A percentile compares a stretch with the other conserved stretches of the same genome.
phyloP scores from a whole-genome alignment of 2,113 vertebrate species.

The Gambusia holbrooki region DNA sequence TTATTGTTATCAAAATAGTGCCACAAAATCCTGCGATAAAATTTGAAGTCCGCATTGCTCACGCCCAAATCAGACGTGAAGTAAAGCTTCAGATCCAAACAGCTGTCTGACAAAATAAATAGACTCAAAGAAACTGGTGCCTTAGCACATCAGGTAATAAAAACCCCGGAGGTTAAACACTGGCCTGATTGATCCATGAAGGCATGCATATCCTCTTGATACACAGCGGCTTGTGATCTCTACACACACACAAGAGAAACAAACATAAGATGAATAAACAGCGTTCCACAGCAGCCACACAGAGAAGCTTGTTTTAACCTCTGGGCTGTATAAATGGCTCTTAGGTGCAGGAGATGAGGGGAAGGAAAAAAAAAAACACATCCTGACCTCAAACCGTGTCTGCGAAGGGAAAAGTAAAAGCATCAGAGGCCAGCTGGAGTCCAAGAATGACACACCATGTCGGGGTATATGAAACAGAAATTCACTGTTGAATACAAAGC shows the following conservation, averaged over 20 bases:
- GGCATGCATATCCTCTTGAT: background rate
- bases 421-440: constrained; percentile 26
- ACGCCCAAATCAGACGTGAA: no score
- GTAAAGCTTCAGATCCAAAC: background rate
- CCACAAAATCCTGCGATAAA: no score
- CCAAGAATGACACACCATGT: constrained; percentile 23
- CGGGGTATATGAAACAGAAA: constrained; percentile 7
- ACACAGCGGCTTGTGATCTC: constrained; percentile 16
- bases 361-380: constrained; percentile 20
- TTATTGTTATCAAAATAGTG: no score
- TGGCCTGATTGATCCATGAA: background rate
- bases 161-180: no score
- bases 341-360: constrained; percentile 25
- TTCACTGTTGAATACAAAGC: constrained; percentile 17
- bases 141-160: no score
- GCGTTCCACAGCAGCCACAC: constrained; percentile 36
- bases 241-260: background rate
- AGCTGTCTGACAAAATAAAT: background rate
- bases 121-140: no score
- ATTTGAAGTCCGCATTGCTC: no score
- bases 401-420: constrained; percentile 33
- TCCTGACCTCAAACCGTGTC: constrained; percentile 35
- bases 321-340: constrained; percentile 45
- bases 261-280: constrained; percentile 40
- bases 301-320: constrained; percentile 46